Conservation (phyloP, 2,113 vertebrate species). For the Thalassarche chlororhynchos region DNA sequence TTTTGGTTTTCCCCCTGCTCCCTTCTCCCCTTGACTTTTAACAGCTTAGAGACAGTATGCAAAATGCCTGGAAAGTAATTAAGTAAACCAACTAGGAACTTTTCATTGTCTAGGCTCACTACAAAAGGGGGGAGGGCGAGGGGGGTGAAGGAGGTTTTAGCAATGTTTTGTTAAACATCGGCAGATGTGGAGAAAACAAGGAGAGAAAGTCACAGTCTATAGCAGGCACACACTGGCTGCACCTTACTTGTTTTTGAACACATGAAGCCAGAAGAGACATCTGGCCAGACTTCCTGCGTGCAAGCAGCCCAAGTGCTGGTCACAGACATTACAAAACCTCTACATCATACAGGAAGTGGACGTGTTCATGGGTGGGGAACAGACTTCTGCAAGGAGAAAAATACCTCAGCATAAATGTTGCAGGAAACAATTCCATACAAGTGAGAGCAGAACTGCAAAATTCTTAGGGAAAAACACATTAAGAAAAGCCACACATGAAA, state of each 20-base stretch:
- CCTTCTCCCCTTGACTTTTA: neutral
- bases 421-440: neutral
- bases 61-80: neutral
- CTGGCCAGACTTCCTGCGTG: neutral
- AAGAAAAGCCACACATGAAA: neutral
- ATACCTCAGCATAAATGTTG: neutral
- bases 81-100: neutral
- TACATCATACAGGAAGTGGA: slow-evolving; percentile 12
- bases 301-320: neutral
- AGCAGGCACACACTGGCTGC: neutral
- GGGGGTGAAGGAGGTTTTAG: neutral
- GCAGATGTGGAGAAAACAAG: neutral
- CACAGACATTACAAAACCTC: neutral
- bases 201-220: neutral
- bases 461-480: neutral
- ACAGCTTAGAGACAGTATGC: neutral
- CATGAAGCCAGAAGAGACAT: neutral
- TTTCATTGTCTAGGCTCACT: neutral
- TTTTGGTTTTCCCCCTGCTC: neutral
- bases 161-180: neutral
- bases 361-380: neutral
- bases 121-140: neutral
- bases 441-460: neutral
- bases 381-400: neutral
- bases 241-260: neutral